These are phyloP conservation scores for Eulacestoma nigropectus DNA, from an alignment of 2,113 vertebrate genomes.

Conservation along the genomic window DNA sequence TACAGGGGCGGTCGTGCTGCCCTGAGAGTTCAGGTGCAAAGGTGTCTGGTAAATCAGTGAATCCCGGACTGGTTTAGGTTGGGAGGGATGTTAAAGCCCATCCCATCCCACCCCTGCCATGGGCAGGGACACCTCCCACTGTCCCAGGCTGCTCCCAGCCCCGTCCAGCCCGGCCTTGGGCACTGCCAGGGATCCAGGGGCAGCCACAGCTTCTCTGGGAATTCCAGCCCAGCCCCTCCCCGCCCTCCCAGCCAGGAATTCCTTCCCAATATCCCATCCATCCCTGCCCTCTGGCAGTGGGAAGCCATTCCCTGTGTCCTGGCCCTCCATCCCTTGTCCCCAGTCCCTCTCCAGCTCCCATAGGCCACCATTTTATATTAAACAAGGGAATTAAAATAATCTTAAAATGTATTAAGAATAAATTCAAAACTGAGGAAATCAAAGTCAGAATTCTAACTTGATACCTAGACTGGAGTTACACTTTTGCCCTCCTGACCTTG, in stretches of 20 bases:
- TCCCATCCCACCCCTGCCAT: too few species aligned
- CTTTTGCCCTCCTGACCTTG: not conserved
- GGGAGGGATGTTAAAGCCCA: too few species aligned
- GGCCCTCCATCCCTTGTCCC: not conserved
- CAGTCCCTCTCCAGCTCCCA: not conserved
- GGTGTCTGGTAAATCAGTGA: not conserved
- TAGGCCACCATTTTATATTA: not conserved
- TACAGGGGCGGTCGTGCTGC: not conserved
- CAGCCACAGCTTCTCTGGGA: not conserved
- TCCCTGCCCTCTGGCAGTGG: not conserved
- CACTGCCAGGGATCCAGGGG: not conserved
- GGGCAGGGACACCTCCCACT: not conserved
- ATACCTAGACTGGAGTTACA: not conserved
- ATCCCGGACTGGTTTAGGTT: too few species aligned
- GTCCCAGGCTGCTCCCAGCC: not conserved
- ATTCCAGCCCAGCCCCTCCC: not conserved
- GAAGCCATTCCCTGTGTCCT: not conserved
- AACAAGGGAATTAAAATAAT: constrained; percentile 9
- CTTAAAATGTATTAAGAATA: not conserved
- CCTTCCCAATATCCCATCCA: not conserved
- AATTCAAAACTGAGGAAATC: not conserved
- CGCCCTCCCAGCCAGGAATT: not conserved
- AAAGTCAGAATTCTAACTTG: not conserved
- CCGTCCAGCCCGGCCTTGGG: not conserved
- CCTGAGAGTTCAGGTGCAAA: not conserved